A percentile compares a stretch with the other conserved stretches of the same genome.
Conservation (phyloP, 2,888 invertebrate species). For the Parthenolecanium corni region DNA sequence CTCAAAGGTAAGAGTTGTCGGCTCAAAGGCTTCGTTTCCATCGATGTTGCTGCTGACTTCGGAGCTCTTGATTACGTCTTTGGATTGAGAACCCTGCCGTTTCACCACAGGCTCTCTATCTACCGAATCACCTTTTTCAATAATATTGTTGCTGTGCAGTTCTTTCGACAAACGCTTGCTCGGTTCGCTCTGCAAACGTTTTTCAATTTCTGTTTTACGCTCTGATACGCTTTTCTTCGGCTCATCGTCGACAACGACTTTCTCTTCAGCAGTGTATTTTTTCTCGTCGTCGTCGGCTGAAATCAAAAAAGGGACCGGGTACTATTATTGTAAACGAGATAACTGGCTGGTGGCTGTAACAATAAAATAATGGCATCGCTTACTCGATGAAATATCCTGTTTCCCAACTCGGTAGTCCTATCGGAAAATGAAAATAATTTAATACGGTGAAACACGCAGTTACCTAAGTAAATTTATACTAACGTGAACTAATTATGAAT, state of each 20-base stretch:
- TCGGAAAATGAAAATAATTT: not conserved
- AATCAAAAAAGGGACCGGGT: too few species aligned
- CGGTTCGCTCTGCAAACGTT: conserved; percentile 47
- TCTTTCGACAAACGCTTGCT: conserved; percentile 11
- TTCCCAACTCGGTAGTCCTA: conserved; percentile 5
- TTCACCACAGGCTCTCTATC: conserved; percentile 9
- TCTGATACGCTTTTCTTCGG: conserved; percentile 61
- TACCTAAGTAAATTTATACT: too few species aligned
- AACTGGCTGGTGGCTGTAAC: too few species aligned
- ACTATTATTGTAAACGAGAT: too few species aligned
- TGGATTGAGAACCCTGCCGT: not conserved
- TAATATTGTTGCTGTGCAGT: too few species aligned
- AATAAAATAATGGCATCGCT: not conserved
- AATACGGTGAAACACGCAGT: too few species aligned
- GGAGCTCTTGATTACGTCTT: conserved; percentile 15
- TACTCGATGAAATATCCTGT: conserved; percentile 6
- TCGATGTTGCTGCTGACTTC: not conserved
- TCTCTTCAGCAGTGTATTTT: conserved; percentile 71
- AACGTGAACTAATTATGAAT: too few species aligned
- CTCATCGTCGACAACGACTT: conserved; percentile 52
- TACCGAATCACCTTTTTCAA: conserved; percentile 4
- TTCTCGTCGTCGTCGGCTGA: conserved; percentile 41
- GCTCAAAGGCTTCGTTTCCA: conserved; percentile 31
- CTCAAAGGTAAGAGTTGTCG: conserved; percentile 34
- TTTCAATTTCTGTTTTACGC: conserved; percentile 61